phyloP scores from a whole-genome alignment of 2,113 vertebrate species.

The Coptodon rendalli region DNA sequence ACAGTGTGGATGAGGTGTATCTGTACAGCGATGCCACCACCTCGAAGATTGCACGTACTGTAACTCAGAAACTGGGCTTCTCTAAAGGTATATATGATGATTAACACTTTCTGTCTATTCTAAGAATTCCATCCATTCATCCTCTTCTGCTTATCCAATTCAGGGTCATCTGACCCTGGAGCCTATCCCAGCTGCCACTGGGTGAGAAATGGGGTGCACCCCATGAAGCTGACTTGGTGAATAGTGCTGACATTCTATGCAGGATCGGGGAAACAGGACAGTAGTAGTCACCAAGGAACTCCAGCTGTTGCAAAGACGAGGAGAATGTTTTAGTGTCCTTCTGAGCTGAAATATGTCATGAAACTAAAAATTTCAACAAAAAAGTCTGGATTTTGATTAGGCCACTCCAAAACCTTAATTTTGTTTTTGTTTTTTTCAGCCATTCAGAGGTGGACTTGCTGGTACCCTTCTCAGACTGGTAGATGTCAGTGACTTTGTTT shows the following conservation, averaged over 20 bases:
- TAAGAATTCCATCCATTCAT: background rate
- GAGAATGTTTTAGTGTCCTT: background rate
- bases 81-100: slow-evolving; percentile 80
- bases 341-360: background rate
- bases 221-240: background rate
- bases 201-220: background rate
- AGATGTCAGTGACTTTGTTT: background rate
- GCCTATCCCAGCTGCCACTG: background rate
- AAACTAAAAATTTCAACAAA: background rate
- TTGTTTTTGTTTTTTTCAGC: background rate
- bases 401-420: background rate
- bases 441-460: background rate
- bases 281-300: background rate
- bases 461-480: background rate
- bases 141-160: background rate
- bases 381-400: background rate
- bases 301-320: background rate
- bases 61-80: slow-evolving; percentile 91
- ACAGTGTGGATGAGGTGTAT: slow-evolving; percentile 91
- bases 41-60: slow-evolving; percentile 92
- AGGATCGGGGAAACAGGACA: background rate
- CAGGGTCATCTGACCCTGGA: background rate
- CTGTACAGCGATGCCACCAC: slow-evolving; percentile 95
- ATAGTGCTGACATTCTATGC: background rate
- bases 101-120: background rate